Percentiles rank a stretch among this genome's conserved stretches.
phyloP scores from a whole-genome alignment of 2,888 invertebrate genomes.

The Kuschelorhynchus macadamiae region DNA sequence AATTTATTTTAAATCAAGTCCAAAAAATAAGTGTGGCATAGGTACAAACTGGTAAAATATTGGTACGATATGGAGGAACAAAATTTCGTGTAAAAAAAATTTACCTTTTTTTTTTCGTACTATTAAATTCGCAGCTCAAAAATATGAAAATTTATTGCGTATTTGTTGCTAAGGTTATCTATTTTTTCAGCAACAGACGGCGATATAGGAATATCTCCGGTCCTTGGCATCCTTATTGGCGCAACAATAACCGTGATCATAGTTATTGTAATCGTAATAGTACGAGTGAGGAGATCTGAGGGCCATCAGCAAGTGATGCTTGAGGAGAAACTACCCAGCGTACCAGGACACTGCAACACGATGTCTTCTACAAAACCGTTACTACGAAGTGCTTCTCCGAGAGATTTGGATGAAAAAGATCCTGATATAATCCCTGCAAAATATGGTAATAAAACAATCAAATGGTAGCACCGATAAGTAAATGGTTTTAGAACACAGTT shows the following conservation, averaged over 20 bases:
- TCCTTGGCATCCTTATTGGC: slow-evolving; percentile 72
- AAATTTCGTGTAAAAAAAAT: too few species aligned
- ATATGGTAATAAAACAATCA: too few species aligned
- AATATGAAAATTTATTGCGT: too few species aligned
- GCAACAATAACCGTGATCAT: slow-evolving; percentile 71
- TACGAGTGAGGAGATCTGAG: slow-evolving; percentile 68
- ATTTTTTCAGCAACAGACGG: slow-evolving; percentile 72
- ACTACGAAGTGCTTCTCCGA: slow-evolving; percentile 65
- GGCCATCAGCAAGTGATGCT: slow-evolving; percentile 61
- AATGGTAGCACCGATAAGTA: too few species aligned
- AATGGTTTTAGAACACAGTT: too few species aligned
- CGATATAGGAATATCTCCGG: slow-evolving; percentile 72
- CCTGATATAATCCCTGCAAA: slow-evolving; percentile 84
- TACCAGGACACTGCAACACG: slow-evolving; percentile 62
- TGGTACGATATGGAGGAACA: too few species aligned
- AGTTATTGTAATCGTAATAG: slow-evolving; percentile 70
- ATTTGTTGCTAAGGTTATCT: too few species aligned
- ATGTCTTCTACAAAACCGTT: slow-evolving; percentile 66
- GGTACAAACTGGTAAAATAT: too few species aligned
- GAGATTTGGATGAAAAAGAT: slow-evolving; percentile 74
- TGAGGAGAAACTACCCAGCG: slow-evolving; percentile 68
- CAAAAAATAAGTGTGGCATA: too few species aligned
- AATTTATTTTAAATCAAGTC: too few species aligned
- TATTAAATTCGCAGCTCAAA: too few species aligned
- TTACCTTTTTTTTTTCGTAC: too few species aligned